A percentile compares a stretch with the other conserved stretches of the same genome.
Conservation (phyloP, 2,797 vertebrate species). For the Thaleichthys pacificus region DNA sequence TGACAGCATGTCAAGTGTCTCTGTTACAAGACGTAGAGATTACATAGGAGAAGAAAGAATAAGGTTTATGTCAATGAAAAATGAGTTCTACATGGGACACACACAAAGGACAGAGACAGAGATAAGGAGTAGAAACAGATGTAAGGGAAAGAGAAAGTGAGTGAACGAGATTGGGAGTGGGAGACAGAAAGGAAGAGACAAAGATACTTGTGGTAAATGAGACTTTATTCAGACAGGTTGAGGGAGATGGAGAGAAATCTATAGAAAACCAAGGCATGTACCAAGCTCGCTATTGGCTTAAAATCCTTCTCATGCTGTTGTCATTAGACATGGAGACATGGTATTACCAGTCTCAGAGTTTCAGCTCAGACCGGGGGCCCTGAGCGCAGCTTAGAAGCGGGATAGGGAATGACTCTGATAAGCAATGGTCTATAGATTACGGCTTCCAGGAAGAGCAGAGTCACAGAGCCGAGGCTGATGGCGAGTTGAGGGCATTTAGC, state of each 20-base stretch:
- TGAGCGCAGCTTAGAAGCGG: background rate
- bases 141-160: background rate
- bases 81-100: too few relatives aligned
- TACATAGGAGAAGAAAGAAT: background rate
- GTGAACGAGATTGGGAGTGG: background rate
- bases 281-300: background rate
- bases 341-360: background rate
- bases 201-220: background rate
- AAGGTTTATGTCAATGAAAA: background rate
- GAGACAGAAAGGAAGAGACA: background rate
- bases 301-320: background rate
- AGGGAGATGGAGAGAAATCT: background rate
- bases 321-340: background rate
- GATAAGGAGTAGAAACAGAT: background rate
- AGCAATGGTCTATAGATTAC: conserved; percentile 9
- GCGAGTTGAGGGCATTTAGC: conserved; percentile 20
- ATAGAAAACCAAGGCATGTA: background rate
- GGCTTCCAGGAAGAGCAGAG: background rate
- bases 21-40: background rate
- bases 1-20: background rate
- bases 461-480: background rate
- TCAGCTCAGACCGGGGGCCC: background rate
- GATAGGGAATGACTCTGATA: conserved; percentile 2
- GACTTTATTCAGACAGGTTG: background rate
- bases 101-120: background rate